Conservation (phyloP, 2,113 vertebrate genomes). For the Misgurnus anguillicaudatus region DNA sequence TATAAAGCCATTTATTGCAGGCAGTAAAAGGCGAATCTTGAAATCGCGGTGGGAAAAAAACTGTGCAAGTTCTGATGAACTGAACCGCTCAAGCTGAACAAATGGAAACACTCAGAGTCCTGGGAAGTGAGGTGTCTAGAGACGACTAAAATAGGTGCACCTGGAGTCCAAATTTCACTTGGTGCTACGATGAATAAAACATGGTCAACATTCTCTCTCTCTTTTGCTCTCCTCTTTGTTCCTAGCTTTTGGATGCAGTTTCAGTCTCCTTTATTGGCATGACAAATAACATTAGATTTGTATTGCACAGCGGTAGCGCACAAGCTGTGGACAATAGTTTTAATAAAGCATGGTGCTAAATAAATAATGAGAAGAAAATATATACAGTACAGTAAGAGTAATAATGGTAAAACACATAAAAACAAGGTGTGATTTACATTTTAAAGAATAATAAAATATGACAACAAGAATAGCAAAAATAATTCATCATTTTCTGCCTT, state of each 20-base stretch:
- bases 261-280: slow-evolving; percentile 45
- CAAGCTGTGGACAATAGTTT: background rate
- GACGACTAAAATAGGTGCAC: slow-evolving; percentile 44
- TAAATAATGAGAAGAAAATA: background rate
- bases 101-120: slow-evolving; percentile 47
- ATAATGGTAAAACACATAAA: background rate
- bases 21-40: slow-evolving; percentile 53
- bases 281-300: slow-evolving; percentile 36
- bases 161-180: slow-evolving; percentile 54
- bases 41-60: slow-evolving; percentile 18
- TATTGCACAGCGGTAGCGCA: slow-evolving; percentile 25
- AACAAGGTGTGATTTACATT: background rate
- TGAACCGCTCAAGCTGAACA: slow-evolving; percentile 47
- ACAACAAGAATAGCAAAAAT: too few relatives aligned
- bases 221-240: slow-evolving; percentile 25
- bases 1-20: slow-evolving; percentile 62
- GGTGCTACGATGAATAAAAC: slow-evolving; percentile 53
- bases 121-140: slow-evolving; percentile 44
- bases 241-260: slow-evolving; percentile 26
- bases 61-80: slow-evolving; percentile 48
- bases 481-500: too few relatives aligned
- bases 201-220: slow-evolving; percentile 26
- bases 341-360: slow-evolving; percentile 19
- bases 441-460: background rate
- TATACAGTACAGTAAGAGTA: background rate